These are phyloP conservation scores for Buceros bicornis DNA, from an alignment of 2,797 vertebrate genomes.

Conservation along the genomic window DNA sequence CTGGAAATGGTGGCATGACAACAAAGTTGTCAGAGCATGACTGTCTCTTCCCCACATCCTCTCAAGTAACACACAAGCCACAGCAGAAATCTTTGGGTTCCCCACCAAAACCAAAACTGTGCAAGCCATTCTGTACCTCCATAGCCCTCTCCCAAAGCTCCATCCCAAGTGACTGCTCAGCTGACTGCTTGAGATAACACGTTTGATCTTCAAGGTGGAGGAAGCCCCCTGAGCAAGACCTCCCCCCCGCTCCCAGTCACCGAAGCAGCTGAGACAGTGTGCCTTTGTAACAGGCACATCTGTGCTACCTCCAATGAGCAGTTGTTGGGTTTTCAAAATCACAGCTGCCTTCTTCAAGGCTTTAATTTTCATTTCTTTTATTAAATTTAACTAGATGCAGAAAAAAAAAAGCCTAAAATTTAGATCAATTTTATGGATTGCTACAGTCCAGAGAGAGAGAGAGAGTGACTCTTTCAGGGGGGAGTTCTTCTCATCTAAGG, in stretches of 20 bases:
- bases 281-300: not conserved
- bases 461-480: not conserved
- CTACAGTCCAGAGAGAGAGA: not conserved
- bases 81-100: not conserved
- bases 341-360: not conserved
- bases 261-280: not conserved
- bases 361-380: not conserved
- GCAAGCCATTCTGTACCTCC: not conserved
- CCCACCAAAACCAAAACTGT: not conserved
- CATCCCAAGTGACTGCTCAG: not conserved
- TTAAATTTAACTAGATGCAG: not conserved
- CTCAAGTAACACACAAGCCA: not conserved
- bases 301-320: not conserved
- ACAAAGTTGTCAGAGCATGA: not conserved
- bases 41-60: not conserved
- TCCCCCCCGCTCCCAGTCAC: not conserved
- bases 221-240: not conserved
- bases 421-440: not conserved
- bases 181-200: not conserved
- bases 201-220: not conserved
- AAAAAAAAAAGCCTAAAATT: not conserved
- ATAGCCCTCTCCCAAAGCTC: not conserved
- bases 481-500: not conserved
- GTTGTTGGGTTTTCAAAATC: not conserved
- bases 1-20: not conserved